Base-by-base conservation (phyloP, 2,888 invertebrate genomes). In the Zaprionus obscuricornis region DNA sequence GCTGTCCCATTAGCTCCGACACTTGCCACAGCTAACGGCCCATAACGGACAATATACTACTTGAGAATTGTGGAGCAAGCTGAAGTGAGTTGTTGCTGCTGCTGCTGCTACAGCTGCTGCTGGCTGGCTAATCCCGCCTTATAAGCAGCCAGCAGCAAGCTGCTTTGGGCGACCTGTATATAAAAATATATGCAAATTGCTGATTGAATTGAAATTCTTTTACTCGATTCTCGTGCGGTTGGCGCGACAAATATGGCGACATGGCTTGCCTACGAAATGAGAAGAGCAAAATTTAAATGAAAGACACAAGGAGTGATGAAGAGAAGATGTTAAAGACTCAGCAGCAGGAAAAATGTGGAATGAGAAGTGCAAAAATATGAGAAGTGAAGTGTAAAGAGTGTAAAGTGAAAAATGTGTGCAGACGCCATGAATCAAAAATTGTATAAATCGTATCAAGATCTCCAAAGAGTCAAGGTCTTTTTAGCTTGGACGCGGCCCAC, bases 131-230 rank as follows among this genome's bases (percentile, higher is more conserved):
- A 77, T 82, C 73, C 55, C 26, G 39, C 77, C 77, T 45, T 77
- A 74, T 82, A 58, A 66, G 63, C 69, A 66, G 69, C n/a, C n/a
- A n/a, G n/a, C n/a, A n/a, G n/a, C n/a, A n/a, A n/a, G n/a, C 74
- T 60, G 70, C 75, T 64, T 66, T 54, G 52, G 55, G 39, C 66
- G 49, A 59, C 56, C 60, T 46, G 72, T 58, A n/a, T n/a, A n/a
- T n/a, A 63, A 60, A 71, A 84, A 73, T 63, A 59, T 84, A 81
- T 81, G 79, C 84, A 84, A 81, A 81, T 81, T 81, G 72, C 55
- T 74, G 69, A 78, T 67, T 66, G 75, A 82, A 84, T 78, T 76
- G 62, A 52, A 51, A 68, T 68, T 69, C 56, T 77, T 60, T 27
- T 49, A 33, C 56, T 34, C 40, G 39, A 24, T 42, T 42, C 55